These are phyloP conservation scores for Enteromius afrohamiltoni DNA, from an alignment of 2,797 vertebrate species.

Conservation along the genomic window DNA sequence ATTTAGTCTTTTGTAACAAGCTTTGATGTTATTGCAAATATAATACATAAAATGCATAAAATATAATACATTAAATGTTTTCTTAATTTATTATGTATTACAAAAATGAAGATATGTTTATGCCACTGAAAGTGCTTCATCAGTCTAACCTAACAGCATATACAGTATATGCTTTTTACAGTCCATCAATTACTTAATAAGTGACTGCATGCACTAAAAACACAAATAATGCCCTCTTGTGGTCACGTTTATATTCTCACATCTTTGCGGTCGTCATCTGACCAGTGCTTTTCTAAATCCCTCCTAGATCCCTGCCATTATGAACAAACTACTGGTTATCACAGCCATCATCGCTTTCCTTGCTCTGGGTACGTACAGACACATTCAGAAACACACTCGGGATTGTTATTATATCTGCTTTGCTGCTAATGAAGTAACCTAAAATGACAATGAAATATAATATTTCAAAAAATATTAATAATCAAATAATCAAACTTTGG, in stretches of 20 bases:
- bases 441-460: conserved; percentile 7
- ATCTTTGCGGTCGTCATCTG: not conserved
- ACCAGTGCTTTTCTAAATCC: conserved; percentile 35
- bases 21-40: not conserved
- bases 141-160: not conserved
- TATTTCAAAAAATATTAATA: no score
- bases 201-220: not conserved
- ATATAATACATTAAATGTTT: not conserved
- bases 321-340: conserved; percentile 75
- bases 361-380: conserved; percentile 73
- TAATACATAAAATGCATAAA: not conserved
- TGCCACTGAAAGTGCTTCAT: not conserved
- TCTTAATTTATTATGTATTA: not conserved
- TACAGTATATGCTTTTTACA: not conserved
- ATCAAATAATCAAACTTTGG: no score
- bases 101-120: not conserved
- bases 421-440: not conserved
- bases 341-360: conserved; percentile 72
- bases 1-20: not conserved
- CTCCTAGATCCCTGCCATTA: conserved; percentile 65
- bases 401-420: not conserved
- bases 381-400: not conserved
- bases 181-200: not conserved
- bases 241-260: conserved; percentile 48
- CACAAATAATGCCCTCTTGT: conserved; percentile 65